Conservation (phyloP, 2,113 vertebrate species). For the Catharus bicknelli region DNA sequence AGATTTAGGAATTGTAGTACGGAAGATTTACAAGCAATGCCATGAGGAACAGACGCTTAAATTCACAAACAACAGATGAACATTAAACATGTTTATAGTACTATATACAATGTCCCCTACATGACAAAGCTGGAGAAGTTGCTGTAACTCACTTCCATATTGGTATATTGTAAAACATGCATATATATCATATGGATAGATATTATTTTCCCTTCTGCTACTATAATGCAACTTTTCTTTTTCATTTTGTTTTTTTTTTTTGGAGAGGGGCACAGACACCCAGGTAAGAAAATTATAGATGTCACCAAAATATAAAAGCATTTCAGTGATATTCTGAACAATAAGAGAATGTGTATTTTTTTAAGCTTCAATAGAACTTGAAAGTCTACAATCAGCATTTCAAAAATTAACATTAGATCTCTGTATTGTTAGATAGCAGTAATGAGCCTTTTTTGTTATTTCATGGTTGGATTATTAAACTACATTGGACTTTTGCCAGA, state of each 20-base stretch:
- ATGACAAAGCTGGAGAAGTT: neutral
- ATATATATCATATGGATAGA: neutral
- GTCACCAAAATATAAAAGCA: neutral
- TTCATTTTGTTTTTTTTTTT: too few species aligned
- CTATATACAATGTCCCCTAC: neutral
- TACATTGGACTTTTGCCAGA: neutral
- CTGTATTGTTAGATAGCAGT: neutral
- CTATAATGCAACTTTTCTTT: accelerated
- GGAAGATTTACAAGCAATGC: neutral
- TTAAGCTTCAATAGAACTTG: neutral
- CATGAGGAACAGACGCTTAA: conserved; percentile 8
- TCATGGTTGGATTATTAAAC: conserved; percentile 17
- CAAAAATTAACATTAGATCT: neutral
- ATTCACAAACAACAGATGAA: conserved; percentile 45
- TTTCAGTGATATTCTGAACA: neutral
- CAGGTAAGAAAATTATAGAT: neutral
- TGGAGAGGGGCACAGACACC: neutral
- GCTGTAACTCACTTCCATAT: neutral
- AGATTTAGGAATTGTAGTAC: neutral
- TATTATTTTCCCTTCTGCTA: neutral
- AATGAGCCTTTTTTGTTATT: neutral
- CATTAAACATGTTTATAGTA: conserved; percentile 17
- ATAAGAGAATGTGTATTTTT: neutral
- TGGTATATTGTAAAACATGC: neutral
- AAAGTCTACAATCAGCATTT: neutral